A percentile compares a stretch with the other conserved stretches of the same genome.
Evolutionary conservation across 92 coral and sea anemone genomes (phyloP).

Genomic region (Bergia puertoricense): DNA sequence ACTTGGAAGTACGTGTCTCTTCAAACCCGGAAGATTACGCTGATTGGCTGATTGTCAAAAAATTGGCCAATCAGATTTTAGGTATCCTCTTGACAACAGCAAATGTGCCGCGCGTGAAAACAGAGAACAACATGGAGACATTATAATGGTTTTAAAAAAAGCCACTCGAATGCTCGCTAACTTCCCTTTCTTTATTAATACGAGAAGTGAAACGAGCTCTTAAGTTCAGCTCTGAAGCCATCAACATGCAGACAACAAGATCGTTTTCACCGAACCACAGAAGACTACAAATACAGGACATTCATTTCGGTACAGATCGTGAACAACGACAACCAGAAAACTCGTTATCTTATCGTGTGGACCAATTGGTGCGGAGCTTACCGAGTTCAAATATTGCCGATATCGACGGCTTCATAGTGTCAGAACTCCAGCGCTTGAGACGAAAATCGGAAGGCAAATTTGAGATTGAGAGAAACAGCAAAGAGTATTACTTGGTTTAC

Average conservation of each 20-base stretch:
- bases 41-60: conserved; percentile 42
- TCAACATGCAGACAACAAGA: conserved; percentile 20
- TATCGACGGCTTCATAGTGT: conserved; percentile 70
- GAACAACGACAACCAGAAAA: conserved; percentile 4
- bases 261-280: conserved; percentile 1
- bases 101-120: conserved; percentile 24
- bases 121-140: conserved; percentile 6
- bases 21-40: conserved; percentile 39
- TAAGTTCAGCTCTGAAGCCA: not conserved
- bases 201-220: not conserved
- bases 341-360: conserved; percentile 21
- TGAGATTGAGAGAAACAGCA: conserved; percentile 59
- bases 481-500: conserved; percentile 74
- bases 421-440: conserved; percentile 68
- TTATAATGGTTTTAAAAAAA: conserved; percentile 12
- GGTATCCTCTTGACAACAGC: conserved; percentile 55
- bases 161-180: not conserved
- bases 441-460: not conserved
- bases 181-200: not conserved
- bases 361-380: conserved; percentile 40
- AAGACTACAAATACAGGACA: not conserved
- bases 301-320: not conserved
- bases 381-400: conserved; percentile 57
- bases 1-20: conserved; percentile 20
- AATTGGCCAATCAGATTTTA: conserved; percentile 47